phyloP scores from a whole-genome alignment of 2,113 vertebrate genomes.

The Thunnus maccoyii region DNA sequence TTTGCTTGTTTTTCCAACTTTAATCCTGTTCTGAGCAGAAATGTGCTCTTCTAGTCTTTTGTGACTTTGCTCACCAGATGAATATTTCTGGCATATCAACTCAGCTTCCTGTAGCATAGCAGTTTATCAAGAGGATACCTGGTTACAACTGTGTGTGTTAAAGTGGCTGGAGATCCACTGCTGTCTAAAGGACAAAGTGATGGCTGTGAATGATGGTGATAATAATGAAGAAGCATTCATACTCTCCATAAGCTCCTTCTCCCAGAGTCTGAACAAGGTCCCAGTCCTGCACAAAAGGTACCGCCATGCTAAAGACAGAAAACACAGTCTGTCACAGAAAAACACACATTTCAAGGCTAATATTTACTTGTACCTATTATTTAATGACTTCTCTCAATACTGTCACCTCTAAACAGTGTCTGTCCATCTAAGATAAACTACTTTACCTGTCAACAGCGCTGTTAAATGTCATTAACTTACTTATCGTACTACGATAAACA shows the following conservation, averaged over 20 bases:
- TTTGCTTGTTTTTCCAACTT: background rate
- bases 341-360: background rate
- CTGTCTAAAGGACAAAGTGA: background rate
- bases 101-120: background rate
- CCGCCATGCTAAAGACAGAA: constrained; percentile 86
- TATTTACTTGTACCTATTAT: background rate
- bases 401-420: background rate
- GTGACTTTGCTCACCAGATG: background rate
- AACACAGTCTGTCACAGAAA: background rate
- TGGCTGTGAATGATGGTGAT: background rate
- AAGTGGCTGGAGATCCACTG: too few relatives aligned
- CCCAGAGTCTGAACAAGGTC: constrained; percentile 96
- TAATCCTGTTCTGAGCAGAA: too few relatives aligned
- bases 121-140: too few relatives aligned
- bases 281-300: constrained; percentile 97
- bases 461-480: background rate
- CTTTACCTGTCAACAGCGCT: background rate
- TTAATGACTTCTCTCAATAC: background rate
- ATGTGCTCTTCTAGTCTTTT: background rate
- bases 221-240: constrained; percentile 65
- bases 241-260: constrained; percentile 98
- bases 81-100: background rate
- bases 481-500: background rate
- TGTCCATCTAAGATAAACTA: background rate
- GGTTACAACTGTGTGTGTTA: background rate